phyloP scores from a whole-genome alignment of 2,113 vertebrate species.

The Melanotaenia duboulayi region DNA sequence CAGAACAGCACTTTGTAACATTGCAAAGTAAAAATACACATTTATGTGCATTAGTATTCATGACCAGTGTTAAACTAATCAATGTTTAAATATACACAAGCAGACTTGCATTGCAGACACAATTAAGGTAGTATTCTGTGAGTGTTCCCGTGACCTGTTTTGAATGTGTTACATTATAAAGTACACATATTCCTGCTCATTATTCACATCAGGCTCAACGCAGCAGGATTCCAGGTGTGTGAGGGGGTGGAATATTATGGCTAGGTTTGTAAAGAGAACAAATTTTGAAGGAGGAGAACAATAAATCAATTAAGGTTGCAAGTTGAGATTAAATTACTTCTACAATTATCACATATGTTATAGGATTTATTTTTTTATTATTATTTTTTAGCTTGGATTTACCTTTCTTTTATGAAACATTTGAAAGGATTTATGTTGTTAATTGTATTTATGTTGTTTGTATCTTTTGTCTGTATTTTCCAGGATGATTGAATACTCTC shows the following conservation, averaged over 20 bases:
- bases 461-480: conserved; percentile 29
- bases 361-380: not conserved
- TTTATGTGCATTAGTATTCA: not conserved
- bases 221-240: conserved; percentile 11
- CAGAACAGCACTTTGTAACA: not conserved
- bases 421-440: not conserved
- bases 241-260: not conserved
- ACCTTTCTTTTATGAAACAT: not conserved
- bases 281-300: conserved; percentile 4
- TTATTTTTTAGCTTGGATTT: not conserved
- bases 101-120: not conserved
- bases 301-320: not conserved
- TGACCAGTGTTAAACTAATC: conserved; percentile 1
- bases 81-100: not conserved
- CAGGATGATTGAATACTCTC: conserved; percentile 97
- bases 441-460: conserved; percentile 11
- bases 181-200: conserved; percentile 18
- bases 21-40: not conserved
- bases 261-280: conserved; percentile 18
- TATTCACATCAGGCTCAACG: conserved; percentile 32
- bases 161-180: conserved; percentile 25
- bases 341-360: not conserved
- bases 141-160: conserved; percentile 12
- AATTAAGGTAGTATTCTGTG: not conserved
- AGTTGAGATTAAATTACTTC: not conserved